phyloP scores from a whole-genome alignment of 2,797 vertebrate species.

The Sebastes oblongus region DNA sequence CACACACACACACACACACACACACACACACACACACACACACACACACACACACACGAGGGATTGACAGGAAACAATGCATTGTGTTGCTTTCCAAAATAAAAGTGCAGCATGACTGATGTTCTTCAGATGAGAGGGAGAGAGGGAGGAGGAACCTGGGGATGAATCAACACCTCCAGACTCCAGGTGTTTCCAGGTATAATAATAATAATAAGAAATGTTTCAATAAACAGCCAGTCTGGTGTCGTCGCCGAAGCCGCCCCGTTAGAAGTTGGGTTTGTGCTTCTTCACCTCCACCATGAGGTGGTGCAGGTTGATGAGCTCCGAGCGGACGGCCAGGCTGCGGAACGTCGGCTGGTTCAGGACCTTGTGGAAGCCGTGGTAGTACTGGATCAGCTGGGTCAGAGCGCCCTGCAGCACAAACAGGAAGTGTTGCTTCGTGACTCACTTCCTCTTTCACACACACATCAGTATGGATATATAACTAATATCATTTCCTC shows the following conservation, averaged over 20 bases:
- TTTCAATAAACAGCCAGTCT: background rate
- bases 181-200: background rate
- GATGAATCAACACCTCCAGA: background rate
- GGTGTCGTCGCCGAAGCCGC: accelerated
- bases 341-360: constrained; percentile 88
- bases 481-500: background rate
- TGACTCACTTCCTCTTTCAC: background rate
- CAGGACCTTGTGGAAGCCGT: constrained; percentile 92
- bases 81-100: background rate
- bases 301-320: constrained; percentile 95
- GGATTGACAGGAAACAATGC: too few species aligned
- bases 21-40: too few species aligned
- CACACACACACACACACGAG: too few species aligned
- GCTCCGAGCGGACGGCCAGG: constrained; percentile 88
- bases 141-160: background rate
- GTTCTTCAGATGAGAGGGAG: background rate
- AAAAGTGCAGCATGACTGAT: background rate
- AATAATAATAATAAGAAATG: too few species aligned
- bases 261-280: constrained; percentile 90
- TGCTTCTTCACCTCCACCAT: constrained; percentile 98
- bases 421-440: background rate
- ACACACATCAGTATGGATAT: background rate
- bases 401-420: constrained; percentile 88
- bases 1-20: too few species aligned
- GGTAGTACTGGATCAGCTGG: constrained; percentile 95